Evolutionary conservation across 2,888 invertebrate species (phyloP).

Genomic region (Choristoneura rosaceana): DNA sequence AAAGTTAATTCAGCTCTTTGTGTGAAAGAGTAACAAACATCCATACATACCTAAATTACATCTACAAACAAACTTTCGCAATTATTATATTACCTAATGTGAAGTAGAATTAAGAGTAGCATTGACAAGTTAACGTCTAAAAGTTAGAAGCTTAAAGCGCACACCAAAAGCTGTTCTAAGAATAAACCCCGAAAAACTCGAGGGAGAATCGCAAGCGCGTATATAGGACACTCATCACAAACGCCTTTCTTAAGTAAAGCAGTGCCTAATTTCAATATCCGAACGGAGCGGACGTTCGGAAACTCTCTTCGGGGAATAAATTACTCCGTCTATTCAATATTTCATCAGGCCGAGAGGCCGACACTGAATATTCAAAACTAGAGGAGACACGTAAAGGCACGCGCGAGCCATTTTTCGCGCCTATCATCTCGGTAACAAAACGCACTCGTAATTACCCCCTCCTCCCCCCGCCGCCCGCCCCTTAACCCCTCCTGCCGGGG

Average conservation of each 20-base stretch:
- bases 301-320: conserved; percentile 83
- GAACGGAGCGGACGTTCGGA: conserved; percentile 79
- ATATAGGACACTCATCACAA: conserved; percentile 68
- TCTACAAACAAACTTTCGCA: too few relatives aligned
- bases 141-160: background rate
- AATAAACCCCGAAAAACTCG: background rate
- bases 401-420: conserved; percentile 86
- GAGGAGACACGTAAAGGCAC: conserved; percentile 84
- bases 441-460: conserved; percentile 85
- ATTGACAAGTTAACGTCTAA: background rate
- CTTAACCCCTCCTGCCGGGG: conserved; percentile 58
- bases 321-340: conserved; percentile 84
- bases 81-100: too few relatives aligned
- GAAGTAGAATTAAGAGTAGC: too few relatives aligned
- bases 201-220: conserved; percentile 47
- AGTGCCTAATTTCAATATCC: conserved; percentile 85
- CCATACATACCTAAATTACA: too few relatives aligned
- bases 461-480: conserved; percentile 54
- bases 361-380: conserved; percentile 85
- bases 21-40: too few relatives aligned
- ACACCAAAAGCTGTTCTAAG: conserved; percentile 12
- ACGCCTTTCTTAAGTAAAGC: conserved; percentile 81
- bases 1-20: too few relatives aligned
- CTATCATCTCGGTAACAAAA: conserved; percentile 86
- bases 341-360: conserved; percentile 83